Conservation (phyloP, 2,797 vertebrate genomes). For the Argyrosomus regius region DNA sequence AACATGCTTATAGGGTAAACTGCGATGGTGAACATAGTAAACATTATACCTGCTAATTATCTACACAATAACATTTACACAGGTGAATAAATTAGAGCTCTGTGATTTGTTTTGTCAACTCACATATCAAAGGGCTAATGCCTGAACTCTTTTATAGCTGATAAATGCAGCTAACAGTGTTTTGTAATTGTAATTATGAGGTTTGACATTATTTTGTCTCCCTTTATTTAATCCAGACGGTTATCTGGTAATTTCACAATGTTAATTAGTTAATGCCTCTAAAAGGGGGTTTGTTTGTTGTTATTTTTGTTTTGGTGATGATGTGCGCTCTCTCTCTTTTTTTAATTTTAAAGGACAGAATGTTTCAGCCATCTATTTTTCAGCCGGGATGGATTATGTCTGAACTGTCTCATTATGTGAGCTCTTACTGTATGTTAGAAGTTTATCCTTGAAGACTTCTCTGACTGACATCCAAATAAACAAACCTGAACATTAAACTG, state of each 20-base stretch:
- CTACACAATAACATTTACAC: not conserved
- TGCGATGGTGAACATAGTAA: not conserved
- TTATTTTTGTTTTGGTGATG: not conserved
- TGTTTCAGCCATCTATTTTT: not conserved
- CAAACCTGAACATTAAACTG: not conserved
- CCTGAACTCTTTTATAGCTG: not conserved
- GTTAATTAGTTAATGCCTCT: constrained; percentile 28
- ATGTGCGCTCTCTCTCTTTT: not conserved
- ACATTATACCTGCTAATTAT: not conserved
- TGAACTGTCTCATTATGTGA: not conserved
- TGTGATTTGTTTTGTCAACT: not conserved
- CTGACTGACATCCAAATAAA: not conserved
- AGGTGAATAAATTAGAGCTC: not conserved
- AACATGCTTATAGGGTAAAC: too few relatives aligned
- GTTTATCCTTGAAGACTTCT: constrained; percentile 2
- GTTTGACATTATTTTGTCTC: constrained; percentile 9
- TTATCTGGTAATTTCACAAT: constrained; percentile 19
- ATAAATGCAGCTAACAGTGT: not conserved
- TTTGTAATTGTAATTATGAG: constrained; percentile 23
- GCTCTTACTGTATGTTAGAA: not conserved
- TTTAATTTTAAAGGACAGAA: not conserved
- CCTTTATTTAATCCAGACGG: constrained; percentile 23
- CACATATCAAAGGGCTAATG: not conserved
- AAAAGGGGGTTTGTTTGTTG: constrained; percentile 6
- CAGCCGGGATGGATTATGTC: not conserved